Evolutionary conservation across 2,888 invertebrate species (phyloP).

Genomic region (Tetragonula carbonaria): DNA sequence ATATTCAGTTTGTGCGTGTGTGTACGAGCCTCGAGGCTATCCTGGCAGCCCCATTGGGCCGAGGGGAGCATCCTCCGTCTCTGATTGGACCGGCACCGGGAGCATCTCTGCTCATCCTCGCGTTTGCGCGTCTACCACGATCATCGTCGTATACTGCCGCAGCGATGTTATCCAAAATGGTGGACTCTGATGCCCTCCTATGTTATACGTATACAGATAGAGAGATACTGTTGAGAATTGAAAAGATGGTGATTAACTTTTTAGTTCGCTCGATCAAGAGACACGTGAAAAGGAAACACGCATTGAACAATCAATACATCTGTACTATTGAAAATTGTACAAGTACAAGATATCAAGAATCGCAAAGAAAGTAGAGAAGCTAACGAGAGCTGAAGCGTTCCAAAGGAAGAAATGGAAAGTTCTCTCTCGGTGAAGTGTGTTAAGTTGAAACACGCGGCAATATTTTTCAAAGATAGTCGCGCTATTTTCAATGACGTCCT

Average conservation of each 20-base stretch:
- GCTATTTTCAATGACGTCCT: neutral
- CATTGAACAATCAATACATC: too few species aligned
- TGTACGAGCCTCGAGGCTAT: conserved; percentile 75
- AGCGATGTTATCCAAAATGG: conserved; percentile 78
- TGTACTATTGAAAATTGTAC: too few species aligned
- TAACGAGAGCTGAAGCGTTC: neutral
- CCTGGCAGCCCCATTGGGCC: conserved; percentile 78
- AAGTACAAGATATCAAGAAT: too few species aligned
- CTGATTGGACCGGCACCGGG: conserved; percentile 76
- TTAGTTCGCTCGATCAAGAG: too few species aligned
- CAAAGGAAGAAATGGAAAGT: neutral
- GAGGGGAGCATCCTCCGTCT: conserved; percentile 79
- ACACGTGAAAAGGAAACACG: too few species aligned
- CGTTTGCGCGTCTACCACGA: conserved; percentile 74
- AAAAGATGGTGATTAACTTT: too few species aligned
- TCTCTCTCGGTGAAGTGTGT: neutral
- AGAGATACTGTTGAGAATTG: too few species aligned
- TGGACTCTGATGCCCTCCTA: conserved; percentile 25
- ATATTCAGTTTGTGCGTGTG: conserved; percentile 53
- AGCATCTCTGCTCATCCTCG: conserved; percentile 83
- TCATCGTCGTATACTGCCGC: conserved; percentile 46
- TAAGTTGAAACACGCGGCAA: neutral
- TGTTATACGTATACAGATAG: fast-evolving
- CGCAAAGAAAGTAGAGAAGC: neutral
- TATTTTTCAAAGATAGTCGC: conserved; percentile 6